Conservation (phyloP, 2,888 invertebrate species). For the Pterobdella sp. region DNA sequence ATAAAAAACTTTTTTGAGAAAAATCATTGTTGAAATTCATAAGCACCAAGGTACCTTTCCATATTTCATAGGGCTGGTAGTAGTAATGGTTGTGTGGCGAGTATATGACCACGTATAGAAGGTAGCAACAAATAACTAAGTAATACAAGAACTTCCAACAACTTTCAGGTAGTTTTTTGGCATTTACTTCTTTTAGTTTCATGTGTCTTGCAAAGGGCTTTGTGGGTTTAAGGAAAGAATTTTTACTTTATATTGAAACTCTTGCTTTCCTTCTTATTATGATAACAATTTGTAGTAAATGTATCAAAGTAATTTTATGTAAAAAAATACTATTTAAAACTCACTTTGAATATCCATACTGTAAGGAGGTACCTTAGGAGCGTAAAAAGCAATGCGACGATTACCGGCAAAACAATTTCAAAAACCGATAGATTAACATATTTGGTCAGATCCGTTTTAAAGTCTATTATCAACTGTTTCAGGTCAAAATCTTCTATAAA, state of each 20-base stretch:
- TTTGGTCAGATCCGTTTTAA: constrained; percentile 21
- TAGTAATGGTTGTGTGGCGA: constrained; percentile 45
- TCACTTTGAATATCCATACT: constrained; percentile 27
- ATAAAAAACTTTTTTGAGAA: no score
- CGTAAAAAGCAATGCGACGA: constrained; percentile 30
- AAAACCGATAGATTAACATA: constrained; percentile 23
- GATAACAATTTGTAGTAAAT: background rate
- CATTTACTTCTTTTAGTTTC: constrained; percentile 41
- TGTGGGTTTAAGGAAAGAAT: background rate
- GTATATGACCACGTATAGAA: constrained; percentile 46
- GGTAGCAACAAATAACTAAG: constrained; percentile 46
- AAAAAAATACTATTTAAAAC: constrained; percentile 28
- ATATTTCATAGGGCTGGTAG: constrained; percentile 46
- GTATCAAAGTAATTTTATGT: background rate
- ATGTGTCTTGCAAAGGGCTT: constrained; percentile 45
- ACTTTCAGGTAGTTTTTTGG: constrained; percentile 50
- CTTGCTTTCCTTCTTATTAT: background rate
- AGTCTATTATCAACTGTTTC: constrained; percentile 13
- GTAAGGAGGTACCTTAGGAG: constrained; percentile 25
- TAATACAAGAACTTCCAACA: constrained; percentile 52
- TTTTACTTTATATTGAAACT: background rate
- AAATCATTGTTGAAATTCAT: no score
- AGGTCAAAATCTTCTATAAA: constrained; percentile 8
- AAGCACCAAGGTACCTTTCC: no score
- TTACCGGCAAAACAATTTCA: constrained; percentile 27